Evolutionary conservation across 53 echinoderm and acorn worm genomes (phyloP), one percentile per base, ranked within the genome.

Genomic region (Arbacia lixula): DNA sequence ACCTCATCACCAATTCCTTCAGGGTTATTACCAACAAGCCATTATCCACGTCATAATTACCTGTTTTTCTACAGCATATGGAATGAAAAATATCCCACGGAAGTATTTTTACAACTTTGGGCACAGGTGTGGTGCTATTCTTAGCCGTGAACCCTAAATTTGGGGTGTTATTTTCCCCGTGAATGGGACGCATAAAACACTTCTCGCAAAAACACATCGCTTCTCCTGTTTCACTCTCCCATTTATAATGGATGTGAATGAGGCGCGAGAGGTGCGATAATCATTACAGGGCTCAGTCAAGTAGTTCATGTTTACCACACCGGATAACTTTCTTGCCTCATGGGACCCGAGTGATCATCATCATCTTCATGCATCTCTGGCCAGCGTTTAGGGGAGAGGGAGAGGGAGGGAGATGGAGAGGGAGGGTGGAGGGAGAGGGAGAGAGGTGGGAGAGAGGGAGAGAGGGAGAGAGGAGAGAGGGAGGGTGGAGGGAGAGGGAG

Each of bases 281-380:
- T 66, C 66, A 66, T 36, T 66, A 6, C 66, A 20, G 37, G 66
- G 36, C 37, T 37, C 36, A 66, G 66, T 66, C 66, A 66, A 66
- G 66, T 36, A 66, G 36, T 66, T 37, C 66, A 66, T 37, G 66
- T 66, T 66, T 66, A 66, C 66, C 20, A 66, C 38, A 2, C 66
- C 36, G 38, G 66, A 66, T 66, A 66, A 66, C 66, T 20, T 66
- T 66, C 66, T 38, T 36, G 20, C 66, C 66, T 66, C 66, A 10
- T 37, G 66, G 66, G 66, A 66, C 38, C 9, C 20, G 5, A 37
- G 20, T 38, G n/a, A 66, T 66, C 66, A 66, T 8, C 66, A 66
- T 66, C 66, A 66, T 8, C 66, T 36, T 66, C 36, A 5, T 26
- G 66, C 36, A 36, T 66, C 36, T 24, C 36, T 24, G 20, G 36